These are phyloP conservation scores for Zeugodacus cucurbitae DNA, from an alignment of 1,140 invertebrate genomes.

Conservation along the genomic window DNA sequence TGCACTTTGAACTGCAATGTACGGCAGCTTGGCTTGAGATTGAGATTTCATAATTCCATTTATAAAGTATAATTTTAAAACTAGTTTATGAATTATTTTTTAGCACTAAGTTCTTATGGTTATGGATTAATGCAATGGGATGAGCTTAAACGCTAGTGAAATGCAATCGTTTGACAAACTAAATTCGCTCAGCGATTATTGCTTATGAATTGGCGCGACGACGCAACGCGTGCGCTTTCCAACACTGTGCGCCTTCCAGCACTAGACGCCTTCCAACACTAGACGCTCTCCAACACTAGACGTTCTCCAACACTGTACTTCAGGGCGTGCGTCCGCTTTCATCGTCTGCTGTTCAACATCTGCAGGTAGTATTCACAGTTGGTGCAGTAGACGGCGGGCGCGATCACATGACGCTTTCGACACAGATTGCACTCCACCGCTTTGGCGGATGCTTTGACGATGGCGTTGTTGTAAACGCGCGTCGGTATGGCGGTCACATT, in stretches of 20 bases:
- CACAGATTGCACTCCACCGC: conserved; percentile 81
- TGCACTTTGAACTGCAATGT: neutral
- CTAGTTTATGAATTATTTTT: neutral
- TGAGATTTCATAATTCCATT: neutral
- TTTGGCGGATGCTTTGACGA: conserved; percentile 69
- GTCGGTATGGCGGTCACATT: conserved; percentile 63
- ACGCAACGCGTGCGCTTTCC: neutral
- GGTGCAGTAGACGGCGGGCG: conserved; percentile 82
- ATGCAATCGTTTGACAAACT: neutral
- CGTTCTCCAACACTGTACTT: neutral
- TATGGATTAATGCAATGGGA: neutral
- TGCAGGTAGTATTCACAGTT: conserved; percentile 95
- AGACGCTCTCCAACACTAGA: no score
- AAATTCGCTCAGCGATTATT: conserved; percentile 29
- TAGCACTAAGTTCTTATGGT: neutral
- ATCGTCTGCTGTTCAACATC: conserved; percentile 63
- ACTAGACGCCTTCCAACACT: no score
- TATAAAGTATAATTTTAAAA: neutral
- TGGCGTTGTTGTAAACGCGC: conserved; percentile 62
- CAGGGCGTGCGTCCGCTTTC: conserved; percentile 32
- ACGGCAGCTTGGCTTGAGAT: neutral
- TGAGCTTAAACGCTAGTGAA: neutral
- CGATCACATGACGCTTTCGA: conserved; percentile 80
- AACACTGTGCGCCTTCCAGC: no score
- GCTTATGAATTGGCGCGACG: neutral